A percentile compares a stretch with the other conserved stretches of the same genome.
These are phyloP conservation scores for Onychostoma macrolepis DNA, from an alignment of 2,113 vertebrate species.

Conservation along the genomic window DNA sequence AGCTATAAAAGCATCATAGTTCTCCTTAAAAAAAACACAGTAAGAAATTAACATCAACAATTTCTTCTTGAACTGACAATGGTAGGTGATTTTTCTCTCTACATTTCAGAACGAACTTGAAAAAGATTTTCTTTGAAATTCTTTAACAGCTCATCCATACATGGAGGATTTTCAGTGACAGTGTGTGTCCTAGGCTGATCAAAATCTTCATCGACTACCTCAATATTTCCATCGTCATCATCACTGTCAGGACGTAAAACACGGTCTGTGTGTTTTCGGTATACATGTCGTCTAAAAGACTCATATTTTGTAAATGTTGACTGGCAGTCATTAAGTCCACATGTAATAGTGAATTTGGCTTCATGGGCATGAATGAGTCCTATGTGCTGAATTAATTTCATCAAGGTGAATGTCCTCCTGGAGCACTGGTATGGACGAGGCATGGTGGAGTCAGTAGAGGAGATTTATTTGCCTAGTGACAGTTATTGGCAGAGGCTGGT, in stretches of 20 bases:
- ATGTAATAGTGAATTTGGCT: conserved; percentile 27
- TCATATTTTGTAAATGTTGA: conserved; percentile 37
- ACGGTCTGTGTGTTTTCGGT: conserved; percentile 31
- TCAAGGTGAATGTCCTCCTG: conserved; percentile 10
- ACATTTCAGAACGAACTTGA: not conserved
- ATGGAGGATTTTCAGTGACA: conserved; percentile 1
- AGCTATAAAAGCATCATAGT: conserved; percentile 41
- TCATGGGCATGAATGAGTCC: conserved; percentile 33
- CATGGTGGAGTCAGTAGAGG: not conserved
- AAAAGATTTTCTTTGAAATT: not conserved
- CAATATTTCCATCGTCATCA: not conserved
- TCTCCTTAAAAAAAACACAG: conserved; percentile 39
- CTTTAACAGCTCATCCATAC: conserved; percentile 3
- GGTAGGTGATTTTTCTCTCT: conserved; percentile 8
- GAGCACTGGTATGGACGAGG: conserved; percentile 14
- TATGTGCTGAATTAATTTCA: conserved; percentile 24
- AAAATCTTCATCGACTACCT: conserved; percentile 6
- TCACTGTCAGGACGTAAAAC: conserved; percentile 8
- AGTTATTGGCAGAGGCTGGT: conserved; percentile 16
- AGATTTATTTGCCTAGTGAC: conserved; percentile 11
- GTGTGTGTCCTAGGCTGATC: not conserved
- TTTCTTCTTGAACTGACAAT: conserved; percentile 29
- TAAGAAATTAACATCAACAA: conserved; percentile 36
- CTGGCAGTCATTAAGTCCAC: conserved; percentile 36
- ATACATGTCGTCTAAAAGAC: conserved; percentile 37